A percentile compares a stretch with the other conserved stretches of the same genome.
Evolutionary conservation across 1,140 invertebrate species (phyloP).

Genomic region (Nasonia vitripennis): DNA sequence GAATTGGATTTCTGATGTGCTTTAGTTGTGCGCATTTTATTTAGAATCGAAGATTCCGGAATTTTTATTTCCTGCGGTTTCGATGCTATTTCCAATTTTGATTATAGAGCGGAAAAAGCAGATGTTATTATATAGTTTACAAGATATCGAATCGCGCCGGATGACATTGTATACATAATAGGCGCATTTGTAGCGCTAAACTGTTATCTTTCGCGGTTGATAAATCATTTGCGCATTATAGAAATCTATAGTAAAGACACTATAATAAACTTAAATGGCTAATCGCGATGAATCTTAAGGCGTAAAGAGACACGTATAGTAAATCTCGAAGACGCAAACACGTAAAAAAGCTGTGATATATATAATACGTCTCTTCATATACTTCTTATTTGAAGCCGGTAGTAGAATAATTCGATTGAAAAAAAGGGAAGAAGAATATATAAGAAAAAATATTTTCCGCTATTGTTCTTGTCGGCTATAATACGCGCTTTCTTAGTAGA

Average conservation of each 20-base stretch:
- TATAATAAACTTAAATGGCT: constrained; percentile 5
- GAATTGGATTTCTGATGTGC: no score
- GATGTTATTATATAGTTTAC: constrained; percentile 20
- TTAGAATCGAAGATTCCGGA: background rate
- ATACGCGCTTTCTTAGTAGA: constrained; percentile 28
- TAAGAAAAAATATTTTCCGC: background rate
- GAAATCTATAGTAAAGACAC: background rate
- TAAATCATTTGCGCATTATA: constrained; percentile 6
- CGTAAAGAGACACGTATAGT: background rate
- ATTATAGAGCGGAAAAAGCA: background rate
- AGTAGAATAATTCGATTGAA: background rate
- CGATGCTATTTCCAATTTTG: background rate
- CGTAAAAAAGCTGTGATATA: background rate
- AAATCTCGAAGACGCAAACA: background rate
- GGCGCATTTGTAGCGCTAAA: constrained; percentile 16
- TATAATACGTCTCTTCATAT: background rate
- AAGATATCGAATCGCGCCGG: constrained; percentile 1
- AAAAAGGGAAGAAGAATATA: background rate
- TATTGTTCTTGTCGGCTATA: background rate
- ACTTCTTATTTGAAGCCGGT: background rate
- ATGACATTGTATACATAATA: constrained; percentile 39
- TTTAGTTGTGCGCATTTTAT: no score
- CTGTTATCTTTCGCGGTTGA: constrained; percentile 3
- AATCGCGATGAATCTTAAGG: background rate
- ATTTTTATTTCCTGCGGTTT: background rate